Base-by-base conservation (phyloP, 2,113 vertebrate genomes). In the Sinocyclocheilus anophthalmus region DNA sequence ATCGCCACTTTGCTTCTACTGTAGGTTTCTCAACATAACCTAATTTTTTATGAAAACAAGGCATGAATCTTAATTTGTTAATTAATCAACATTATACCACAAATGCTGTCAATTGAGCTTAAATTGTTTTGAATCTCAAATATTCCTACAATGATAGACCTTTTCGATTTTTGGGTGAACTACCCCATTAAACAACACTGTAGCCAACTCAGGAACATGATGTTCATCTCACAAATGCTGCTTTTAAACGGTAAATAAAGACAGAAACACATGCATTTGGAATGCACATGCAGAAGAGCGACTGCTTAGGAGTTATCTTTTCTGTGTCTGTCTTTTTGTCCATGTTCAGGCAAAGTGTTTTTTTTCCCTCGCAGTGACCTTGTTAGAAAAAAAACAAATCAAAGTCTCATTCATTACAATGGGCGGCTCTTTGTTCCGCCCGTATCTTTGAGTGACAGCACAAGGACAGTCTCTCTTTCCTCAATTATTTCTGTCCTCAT, bases 321-420 rank as follows among this genome's bases (percentile, higher is more conserved):
- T 72, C 76, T 22, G 18, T 20, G 1, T 45, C 22, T 63, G 4
- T 24, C 33, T 42, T 16, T 72, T 42, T 87, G 14, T 53, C 53
- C 59, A 48, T 85, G 37, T 45, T 48, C 72, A 63, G 70, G 37
- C 79, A 88, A 85, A 80, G 10, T 50, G 14, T 69, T 75, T 81
- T 83, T 85, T 90, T 89, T 89, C 48, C 48, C 48, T 92, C 88
- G 77, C 72, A 5, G 61, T 82, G 91, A 94, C 93, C 92, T 93
- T 92, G 93, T 91, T 81, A 81, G 80, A 80, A 88, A 92, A 88
- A 88, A 75, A 90, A 88, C 90, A 91, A 92, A 93, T 93, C 91
- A 92, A 91, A 93, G 89, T 90, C 75, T 87, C 88, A 89, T 94
- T 93, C 90, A 91, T 92, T 92, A 93, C 85, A 63, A 84, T 9